Percentiles rank a stretch among this genome's conserved stretches.
phyloP scores from a whole-genome alignment of 2,888 invertebrate genomes.

The Xanthostigma xanthostigma region DNA sequence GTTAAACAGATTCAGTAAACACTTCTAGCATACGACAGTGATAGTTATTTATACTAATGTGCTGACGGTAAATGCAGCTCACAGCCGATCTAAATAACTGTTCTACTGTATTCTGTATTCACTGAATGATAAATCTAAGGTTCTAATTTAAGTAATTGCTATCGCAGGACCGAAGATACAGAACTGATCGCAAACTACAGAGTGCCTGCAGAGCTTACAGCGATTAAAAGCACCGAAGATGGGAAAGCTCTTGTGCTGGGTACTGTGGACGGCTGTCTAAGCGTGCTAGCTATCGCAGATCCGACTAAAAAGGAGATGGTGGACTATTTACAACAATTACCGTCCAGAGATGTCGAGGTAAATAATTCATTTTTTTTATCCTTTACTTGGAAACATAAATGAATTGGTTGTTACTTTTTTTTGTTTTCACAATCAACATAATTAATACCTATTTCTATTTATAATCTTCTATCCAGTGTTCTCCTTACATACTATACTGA shows the following conservation, averaged over 20 bases:
- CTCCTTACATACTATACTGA: too few species aligned
- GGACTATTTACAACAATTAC: slow-evolving; percentile 46
- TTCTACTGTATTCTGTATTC: too few species aligned
- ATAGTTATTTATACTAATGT: too few species aligned
- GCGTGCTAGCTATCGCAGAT: slow-evolving; percentile 67
- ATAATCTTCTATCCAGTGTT: too few species aligned
- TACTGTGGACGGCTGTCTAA: slow-evolving; percentile 86
- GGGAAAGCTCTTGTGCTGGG: slow-evolving; percentile 74
- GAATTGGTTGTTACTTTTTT: slow-evolving; percentile 1
- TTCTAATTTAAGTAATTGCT: slow-evolving; percentile 6
- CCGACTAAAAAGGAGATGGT: slow-evolving; percentile 47
- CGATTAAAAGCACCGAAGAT: slow-evolving; percentile 71
- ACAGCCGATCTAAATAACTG: too few species aligned
- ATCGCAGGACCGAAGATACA: slow-evolving; percentile 66
- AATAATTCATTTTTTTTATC: slow-evolving; percentile 8
- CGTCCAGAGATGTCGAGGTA: slow-evolving; percentile 55
- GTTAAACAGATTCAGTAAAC: too few species aligned
- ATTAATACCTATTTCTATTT: too few species aligned
- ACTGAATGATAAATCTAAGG: too few species aligned
- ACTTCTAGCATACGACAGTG: too few species aligned
- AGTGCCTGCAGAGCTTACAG: slow-evolving; percentile 77
- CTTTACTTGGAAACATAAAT: background rate
- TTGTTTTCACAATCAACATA: background rate
- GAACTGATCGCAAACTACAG: slow-evolving; percentile 86
- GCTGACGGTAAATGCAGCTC: too few species aligned